Evolutionary conservation across 2,888 invertebrate genomes (phyloP).

Genomic region (Tigriopus californicus): DNA sequence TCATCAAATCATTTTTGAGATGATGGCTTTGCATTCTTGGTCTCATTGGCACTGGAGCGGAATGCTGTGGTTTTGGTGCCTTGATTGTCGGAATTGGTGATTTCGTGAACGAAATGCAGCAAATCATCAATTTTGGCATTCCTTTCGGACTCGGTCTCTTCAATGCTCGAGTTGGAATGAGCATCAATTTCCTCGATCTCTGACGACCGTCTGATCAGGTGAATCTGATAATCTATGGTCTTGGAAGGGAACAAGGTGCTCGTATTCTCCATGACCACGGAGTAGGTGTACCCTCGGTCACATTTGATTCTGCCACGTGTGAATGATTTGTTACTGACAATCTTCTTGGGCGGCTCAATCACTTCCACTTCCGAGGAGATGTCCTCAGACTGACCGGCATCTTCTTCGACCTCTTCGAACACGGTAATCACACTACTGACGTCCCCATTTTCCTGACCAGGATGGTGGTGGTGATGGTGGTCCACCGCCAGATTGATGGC

Average conservation of each 20-base stretch:
- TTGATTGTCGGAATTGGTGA: background rate
- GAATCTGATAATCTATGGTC: background rate
- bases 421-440: no score
- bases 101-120: background rate
- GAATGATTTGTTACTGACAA: background rate
- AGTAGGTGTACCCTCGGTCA: background rate
- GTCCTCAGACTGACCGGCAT: no score
- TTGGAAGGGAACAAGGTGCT: background rate
- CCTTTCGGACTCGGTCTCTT: background rate
- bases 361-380: no score
- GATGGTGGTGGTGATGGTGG: no score
- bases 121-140: constrained; percentile 2
- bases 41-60: no score
- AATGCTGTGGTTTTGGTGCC: background rate
- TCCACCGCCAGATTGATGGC: no score
- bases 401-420: no score
- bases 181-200: no score
- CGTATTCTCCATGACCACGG: background rate
- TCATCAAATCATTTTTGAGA: no score
- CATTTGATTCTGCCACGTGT: background rate
- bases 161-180: background rate
- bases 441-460: no score
- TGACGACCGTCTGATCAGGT: background rate
- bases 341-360: no score
- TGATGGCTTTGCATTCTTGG: no score